Base-by-base conservation (phyloP, 2,888 invertebrate genomes). In the Tuberolachnus salignus region DNA sequence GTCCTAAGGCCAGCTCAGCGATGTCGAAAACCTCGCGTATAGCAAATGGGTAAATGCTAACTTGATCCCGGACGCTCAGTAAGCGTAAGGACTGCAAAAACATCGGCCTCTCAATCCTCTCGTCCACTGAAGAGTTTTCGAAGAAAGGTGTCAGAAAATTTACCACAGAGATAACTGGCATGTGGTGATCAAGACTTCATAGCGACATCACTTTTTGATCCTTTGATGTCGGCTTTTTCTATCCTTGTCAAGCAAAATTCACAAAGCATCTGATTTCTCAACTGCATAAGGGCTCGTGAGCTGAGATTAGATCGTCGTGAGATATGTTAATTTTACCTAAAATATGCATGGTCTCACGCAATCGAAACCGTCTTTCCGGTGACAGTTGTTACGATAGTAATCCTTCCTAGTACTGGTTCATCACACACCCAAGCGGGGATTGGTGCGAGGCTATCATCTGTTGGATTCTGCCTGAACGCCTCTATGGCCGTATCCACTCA, bases 181-280 rank as follows among this genome's bases (percentile, higher is more conserved):
- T 88, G 88, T 88, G 88, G 88, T 89, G 87, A 88, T 88, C 87
- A 87, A 89, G 88, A 88, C 88, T 87, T 87, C 88, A 86, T 88
- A 89, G 88, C 88, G 88, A 90, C 89, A 88, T 89, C 86, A 82
- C 82, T 89, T 89, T 89, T 90, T 89, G 89, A 89, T 90, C 88
- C 87, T 82, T 82, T 82, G 82, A 82, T 82, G 82, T 82, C 82
- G 82, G 82, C 82, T 82, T 82, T 82, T 82, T 81, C 82, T 82
- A 82, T 82, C 82, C 82, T 82, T 80, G 80, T 81, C 89, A 90
- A 89, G 90, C 90, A 88, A 88, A 90, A 90, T 88, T 90, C 88
- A 86, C 88, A 87, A 90, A 90, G 90, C 87, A 89, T 90, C 87
- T 89, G 89, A 90, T 90, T 90, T 89, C 90, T 90, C 89, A 89